These are phyloP conservation scores for Drosophila lacertosa DNA, from an alignment of 1,140 invertebrate species.

Conservation along the genomic window DNA sequence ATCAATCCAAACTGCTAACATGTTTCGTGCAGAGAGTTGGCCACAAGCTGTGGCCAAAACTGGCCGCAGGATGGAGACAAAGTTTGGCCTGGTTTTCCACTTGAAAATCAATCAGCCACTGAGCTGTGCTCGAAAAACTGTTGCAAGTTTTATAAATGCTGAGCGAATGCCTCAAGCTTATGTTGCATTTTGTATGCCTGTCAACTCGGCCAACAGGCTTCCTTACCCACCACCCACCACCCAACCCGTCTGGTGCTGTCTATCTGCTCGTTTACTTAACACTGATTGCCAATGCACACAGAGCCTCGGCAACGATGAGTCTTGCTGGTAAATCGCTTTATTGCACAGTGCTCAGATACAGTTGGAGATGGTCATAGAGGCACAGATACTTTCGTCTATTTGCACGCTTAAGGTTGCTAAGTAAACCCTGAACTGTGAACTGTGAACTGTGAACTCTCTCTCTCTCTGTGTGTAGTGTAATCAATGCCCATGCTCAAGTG, in stretches of 20 bases:
- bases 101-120: conserved; percentile 61
- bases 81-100: conserved; percentile 16
- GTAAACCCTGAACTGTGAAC: conserved; percentile 63
- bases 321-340: conserved; percentile 18
- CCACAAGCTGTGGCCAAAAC: conserved; percentile 25
- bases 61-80: background rate
- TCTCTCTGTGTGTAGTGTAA: conserved; percentile 47
- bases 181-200: conserved; percentile 60
- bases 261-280: conserved; percentile 75
- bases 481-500: conserved; percentile 43
- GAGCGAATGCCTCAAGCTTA: conserved; percentile 32
- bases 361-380: conserved; percentile 11
- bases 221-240: background rate
- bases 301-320: conserved; percentile 59
- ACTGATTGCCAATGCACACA: conserved; percentile 79
- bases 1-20: conserved; percentile 7
- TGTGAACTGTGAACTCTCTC: conserved; percentile 26
- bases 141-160: conserved; percentile 66
- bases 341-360: conserved; percentile 1
- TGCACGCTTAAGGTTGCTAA: conserved; percentile 46
- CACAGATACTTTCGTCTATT: conserved; percentile 25
- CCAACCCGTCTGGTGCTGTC: conserved; percentile 17
- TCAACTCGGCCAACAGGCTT: conserved; percentile 10
- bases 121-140: conserved; percentile 21
- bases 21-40: conserved; percentile 15